phyloP scores from a whole-genome alignment of 1,140 invertebrate species.

The Drosophila arizonae region DNA sequence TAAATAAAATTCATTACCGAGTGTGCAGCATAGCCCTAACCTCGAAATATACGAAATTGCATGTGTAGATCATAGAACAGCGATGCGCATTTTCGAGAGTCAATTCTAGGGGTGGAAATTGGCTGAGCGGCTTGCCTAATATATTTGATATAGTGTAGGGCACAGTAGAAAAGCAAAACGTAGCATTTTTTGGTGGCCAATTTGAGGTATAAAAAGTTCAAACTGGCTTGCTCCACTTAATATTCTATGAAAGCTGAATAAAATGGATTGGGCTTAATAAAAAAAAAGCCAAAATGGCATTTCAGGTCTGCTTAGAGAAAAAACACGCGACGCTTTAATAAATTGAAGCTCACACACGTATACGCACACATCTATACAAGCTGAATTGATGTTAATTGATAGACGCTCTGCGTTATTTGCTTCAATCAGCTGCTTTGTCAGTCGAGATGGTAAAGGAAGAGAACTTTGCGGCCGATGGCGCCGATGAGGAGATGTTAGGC shows the following conservation, averaged over 20 bases:
- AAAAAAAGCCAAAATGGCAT: not conserved
- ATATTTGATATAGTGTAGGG: no score
- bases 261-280: no score
- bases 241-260: no score
- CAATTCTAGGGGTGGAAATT: no score
- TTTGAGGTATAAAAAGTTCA: no score
- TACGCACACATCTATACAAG: slow-evolving; percentile 25
- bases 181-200: no score
- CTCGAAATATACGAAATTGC: slow-evolving; percentile 3
- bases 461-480: slow-evolving; percentile 83
- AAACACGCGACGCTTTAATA: not conserved
- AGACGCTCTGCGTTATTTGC: slow-evolving; percentile 38
- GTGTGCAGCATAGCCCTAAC: slow-evolving; percentile 1
- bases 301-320: not conserved
- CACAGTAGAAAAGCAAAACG: no score
- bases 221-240: no score
- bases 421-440: slow-evolving; percentile 29
- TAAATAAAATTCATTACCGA: not conserved
- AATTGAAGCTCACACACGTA: not conserved
- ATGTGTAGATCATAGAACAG: slow-evolving; percentile 1
- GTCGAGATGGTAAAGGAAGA: slow-evolving; percentile 75
- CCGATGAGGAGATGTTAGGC: slow-evolving; percentile 87
- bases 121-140: no score
- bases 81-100: not conserved
- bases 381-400: slow-evolving; percentile 64